Evolutionary conservation across 2,888 invertebrate genomes (phyloP).

Genomic region (Drosophila longiperda): DNA sequence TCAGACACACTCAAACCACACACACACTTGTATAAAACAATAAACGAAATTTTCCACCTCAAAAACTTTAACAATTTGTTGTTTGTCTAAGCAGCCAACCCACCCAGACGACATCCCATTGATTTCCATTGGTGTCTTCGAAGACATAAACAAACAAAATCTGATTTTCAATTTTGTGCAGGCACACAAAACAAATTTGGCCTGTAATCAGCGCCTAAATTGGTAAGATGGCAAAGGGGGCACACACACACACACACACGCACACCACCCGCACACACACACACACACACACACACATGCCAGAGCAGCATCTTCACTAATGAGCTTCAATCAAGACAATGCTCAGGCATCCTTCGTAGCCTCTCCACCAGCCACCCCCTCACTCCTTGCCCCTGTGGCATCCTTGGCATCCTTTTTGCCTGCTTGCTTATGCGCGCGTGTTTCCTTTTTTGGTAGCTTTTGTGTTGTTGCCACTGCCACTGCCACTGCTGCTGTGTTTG

Average conservation of each 20-base stretch:
- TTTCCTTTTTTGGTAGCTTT: slow-evolving; percentile 50
- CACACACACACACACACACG: background rate
- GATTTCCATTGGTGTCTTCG: slow-evolving; percentile 43
- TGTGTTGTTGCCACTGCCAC: slow-evolving; percentile 8
- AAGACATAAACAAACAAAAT: slow-evolving; percentile 76
- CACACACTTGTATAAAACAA: slow-evolving; percentile 50
- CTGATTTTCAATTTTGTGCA: slow-evolving; percentile 76
- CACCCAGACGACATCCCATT: no score
- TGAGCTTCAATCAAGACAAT: slow-evolving; percentile 78
- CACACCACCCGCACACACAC: slow-evolving; percentile 4
- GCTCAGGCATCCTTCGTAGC: slow-evolving; percentile 56
- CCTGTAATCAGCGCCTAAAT: slow-evolving; percentile 79
- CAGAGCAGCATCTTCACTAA: slow-evolving; percentile 53
- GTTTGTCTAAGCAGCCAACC: slow-evolving; percentile 1
- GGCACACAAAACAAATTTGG: slow-evolving; percentile 79
- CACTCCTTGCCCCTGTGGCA: background rate
- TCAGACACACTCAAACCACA: slow-evolving; percentile 11
- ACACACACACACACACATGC: slow-evolving; percentile 28
- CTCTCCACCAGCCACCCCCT: background rate
- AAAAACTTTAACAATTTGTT: slow-evolving; percentile 82
- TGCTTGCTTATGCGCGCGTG: slow-evolving; percentile 79
- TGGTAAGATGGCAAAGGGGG: slow-evolving; percentile 39
- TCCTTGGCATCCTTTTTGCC: slow-evolving; percentile 56
- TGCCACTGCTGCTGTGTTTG: slow-evolving; percentile 46
- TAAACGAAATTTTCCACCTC: slow-evolving; percentile 82